Evolutionary conservation across 2,113 vertebrate species (phyloP).

Genomic region (Ochotona princeps): DNA sequence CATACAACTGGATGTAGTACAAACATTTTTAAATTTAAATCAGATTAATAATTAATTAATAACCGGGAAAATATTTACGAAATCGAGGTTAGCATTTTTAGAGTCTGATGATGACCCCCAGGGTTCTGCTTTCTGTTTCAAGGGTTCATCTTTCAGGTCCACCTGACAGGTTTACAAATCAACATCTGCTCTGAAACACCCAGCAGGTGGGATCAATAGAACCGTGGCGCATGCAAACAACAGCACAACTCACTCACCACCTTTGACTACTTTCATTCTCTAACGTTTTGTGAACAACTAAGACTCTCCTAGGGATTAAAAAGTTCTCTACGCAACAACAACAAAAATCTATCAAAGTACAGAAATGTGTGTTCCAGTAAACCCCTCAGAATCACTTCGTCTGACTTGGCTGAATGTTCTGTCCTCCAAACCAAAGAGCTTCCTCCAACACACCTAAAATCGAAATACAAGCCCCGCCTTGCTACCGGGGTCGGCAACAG

Average conservation of each 20-base stretch:
- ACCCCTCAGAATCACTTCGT: neutral
- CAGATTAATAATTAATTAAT: too few species aligned
- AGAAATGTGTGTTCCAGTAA: slow-evolving; percentile 35
- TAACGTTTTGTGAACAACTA: neutral
- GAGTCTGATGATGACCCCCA: neutral
- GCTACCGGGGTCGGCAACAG: neutral
- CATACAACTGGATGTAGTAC: slow-evolving; percentile 20
- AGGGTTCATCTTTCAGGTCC: slow-evolving; percentile 30
- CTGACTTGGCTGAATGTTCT: neutral
- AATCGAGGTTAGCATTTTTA: neutral
- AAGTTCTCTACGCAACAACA: neutral
- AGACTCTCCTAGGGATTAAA: neutral
- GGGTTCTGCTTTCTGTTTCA: neutral
- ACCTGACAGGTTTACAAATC: neutral
- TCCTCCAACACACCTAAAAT: neutral
- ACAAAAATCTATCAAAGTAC: slow-evolving; percentile 32
- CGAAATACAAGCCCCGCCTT: slow-evolving; percentile 14
- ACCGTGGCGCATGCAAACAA: neutral
- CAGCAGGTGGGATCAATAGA: slow-evolving; percentile 19
- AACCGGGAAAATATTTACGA: slow-evolving; percentile 45
- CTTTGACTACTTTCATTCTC: neutral
- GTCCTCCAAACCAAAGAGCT: slow-evolving; percentile 22
- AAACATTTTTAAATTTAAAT: neutral
- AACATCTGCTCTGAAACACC: slow-evolving; percentile 19
- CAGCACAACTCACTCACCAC: neutral